Evolutionary conservation across 2,113 vertebrate species (phyloP).

Genomic region (Xenopus laevis): DNA sequence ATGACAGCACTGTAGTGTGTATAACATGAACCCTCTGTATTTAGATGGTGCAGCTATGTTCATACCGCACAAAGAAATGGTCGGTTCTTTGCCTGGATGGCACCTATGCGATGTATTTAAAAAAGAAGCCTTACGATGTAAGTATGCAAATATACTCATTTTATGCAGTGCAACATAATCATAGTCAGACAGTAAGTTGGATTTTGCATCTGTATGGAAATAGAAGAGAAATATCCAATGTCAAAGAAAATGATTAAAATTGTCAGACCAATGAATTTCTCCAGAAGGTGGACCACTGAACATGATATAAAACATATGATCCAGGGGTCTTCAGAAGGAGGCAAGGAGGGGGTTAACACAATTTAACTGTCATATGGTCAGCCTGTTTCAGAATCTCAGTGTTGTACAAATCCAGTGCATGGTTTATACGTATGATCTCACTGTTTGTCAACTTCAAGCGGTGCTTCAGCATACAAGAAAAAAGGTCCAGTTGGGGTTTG

Average conservation of each 20-base stretch:
- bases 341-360: slow-evolving; percentile 80
- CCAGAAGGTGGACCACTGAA: not conserved
- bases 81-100: not conserved
- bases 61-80: not conserved
- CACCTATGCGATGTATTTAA: not conserved
- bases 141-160: slow-evolving; percentile 18
- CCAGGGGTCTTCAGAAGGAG: slow-evolving; percentile 14
- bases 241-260: not conserved
- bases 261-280: not conserved
- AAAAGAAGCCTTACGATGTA: not conserved
- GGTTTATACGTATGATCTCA: slow-evolving; percentile 96
- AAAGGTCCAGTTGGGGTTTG: slow-evolving; percentile 96
- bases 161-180: slow-evolving; percentile 1
- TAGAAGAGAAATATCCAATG: not conserved
- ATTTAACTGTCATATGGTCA: slow-evolving; percentile 96
- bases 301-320: too few relatives aligned
- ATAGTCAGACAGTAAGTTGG: not conserved
- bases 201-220: not conserved
- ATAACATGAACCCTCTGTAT: not conserved
- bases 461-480: slow-evolving; percentile 98
- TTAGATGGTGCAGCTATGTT: not conserved
- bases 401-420: slow-evolving; percentile 98
- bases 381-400: slow-evolving; percentile 98
- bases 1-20: not conserved
- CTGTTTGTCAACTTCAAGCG: slow-evolving; percentile 97